Conservation (phyloP, 2,113 vertebrate species). For the Hemicordylus capensis region DNA sequence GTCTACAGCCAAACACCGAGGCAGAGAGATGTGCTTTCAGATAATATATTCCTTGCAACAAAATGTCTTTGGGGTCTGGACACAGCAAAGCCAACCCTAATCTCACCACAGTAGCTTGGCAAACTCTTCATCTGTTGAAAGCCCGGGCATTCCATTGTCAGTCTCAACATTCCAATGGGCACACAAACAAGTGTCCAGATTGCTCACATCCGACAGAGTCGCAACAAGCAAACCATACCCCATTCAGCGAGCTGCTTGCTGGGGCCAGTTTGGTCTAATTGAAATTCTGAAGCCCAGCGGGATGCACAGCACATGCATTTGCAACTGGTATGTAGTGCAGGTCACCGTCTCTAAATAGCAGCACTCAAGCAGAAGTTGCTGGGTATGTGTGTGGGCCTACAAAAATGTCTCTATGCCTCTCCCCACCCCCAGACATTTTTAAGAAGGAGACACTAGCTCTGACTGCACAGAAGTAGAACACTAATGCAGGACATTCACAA, state of each 20-base stretch:
- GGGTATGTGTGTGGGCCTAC: neutral
- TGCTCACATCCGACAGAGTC: neutral
- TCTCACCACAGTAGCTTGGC: neutral
- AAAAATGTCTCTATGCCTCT: neutral
- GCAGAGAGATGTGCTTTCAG: neutral
- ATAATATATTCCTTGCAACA: neutral
- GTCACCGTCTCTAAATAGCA: slow-evolving; percentile 20
- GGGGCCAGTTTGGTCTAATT: neutral
- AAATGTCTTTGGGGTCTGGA: neutral
- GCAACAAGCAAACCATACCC: neutral
- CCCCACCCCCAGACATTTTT: slow-evolving; percentile 31
- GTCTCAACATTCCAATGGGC: fast-evolving
- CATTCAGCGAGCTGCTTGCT: neutral
- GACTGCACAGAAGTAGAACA: too few relatives aligned
- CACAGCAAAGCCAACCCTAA: neutral
- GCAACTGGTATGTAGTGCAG: slow-evolving; percentile 37
- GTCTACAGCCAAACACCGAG: neutral
- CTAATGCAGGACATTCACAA: neutral
- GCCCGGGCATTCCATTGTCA: fast-evolving
- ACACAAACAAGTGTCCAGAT: neutral
- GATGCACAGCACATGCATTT: fast-evolving
- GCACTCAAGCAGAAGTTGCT: neutral
- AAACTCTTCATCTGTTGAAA: neutral
- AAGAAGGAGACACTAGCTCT: slow-evolving; percentile 17
- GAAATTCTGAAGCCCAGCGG: neutral